Evolutionary conservation across 2,113 vertebrate species (phyloP).

Genomic region (Microcebus jonahi): DNA sequence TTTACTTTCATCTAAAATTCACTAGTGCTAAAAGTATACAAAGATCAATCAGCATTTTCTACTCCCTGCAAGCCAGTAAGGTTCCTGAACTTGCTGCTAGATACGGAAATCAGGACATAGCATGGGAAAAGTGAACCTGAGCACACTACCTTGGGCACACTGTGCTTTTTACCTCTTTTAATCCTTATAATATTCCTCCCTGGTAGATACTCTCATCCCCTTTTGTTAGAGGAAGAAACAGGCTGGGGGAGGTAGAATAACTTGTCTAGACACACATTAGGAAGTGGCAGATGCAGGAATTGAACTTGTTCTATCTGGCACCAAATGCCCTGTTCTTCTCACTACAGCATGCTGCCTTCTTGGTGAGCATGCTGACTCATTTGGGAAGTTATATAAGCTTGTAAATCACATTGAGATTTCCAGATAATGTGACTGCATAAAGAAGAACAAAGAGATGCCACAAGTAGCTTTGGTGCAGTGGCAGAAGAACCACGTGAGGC

Average conservation of each 20-base stretch:
- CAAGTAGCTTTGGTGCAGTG: not conserved
- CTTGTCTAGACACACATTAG: constrained; percentile 42
- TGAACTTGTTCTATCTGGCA: constrained; percentile 50
- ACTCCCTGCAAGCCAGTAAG: not conserved
- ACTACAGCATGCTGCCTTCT: not conserved
- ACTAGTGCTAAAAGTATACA: constrained; percentile 35
- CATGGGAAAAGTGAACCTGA: not conserved
- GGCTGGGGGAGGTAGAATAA: not conserved
- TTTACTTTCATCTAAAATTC: constrained; percentile 27
- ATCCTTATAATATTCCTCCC: not conserved
- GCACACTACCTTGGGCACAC: not conserved
- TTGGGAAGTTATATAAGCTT: constrained; percentile 69
- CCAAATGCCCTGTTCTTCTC: constrained; percentile 31
- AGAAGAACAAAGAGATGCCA: constrained; percentile 3
- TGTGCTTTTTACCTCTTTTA: not conserved
- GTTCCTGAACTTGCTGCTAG: not conserved
- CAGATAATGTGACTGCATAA: constrained; percentile 45
- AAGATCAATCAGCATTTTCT: constrained; percentile 35
- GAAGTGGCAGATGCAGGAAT: constrained; percentile 38
- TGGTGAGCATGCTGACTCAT: constrained; percentile 67
- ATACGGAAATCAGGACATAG: not conserved
- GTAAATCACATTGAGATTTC: constrained; percentile 46
- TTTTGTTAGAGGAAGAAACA: not conserved
- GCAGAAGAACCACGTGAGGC: not conserved
- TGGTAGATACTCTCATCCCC: not conserved